Evolutionary conservation across 2,113 vertebrate genomes (phyloP).

Genomic region (Tragelaphus imberbis): DNA sequence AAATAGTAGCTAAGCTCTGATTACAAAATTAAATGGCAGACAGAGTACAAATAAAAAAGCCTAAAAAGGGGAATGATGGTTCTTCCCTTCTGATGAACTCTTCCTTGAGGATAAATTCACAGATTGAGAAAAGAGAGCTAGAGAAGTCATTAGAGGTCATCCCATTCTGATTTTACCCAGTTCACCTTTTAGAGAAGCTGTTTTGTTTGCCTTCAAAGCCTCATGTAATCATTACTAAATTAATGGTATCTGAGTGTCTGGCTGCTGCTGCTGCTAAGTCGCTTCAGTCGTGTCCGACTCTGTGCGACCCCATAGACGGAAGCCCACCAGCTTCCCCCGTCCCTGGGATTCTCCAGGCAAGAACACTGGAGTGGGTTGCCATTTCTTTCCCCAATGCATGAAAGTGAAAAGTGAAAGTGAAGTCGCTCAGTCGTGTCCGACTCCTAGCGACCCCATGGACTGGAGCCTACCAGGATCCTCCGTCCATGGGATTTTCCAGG

Average conservation of each 20-base stretch:
- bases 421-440: too few species aligned
- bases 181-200: neutral
- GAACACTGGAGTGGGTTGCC: too few species aligned
- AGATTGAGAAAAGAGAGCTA: neutral
- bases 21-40: slow-evolving; percentile 23
- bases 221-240: neutral
- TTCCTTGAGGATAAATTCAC: neutral
- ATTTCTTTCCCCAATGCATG: too few species aligned
- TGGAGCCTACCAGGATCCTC: too few species aligned
- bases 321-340: too few species aligned
- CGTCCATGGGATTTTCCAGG: too few species aligned
- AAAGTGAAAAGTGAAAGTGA: too few species aligned
- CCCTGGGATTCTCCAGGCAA: too few species aligned
- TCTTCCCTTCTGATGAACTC: neutral
- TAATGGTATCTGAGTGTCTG: neutral
- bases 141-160: neutral
- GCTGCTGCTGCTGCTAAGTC: too few species aligned
- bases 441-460: too few species aligned
- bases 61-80: neutral
- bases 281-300: too few species aligned
- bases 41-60: neutral
- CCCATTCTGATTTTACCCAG: neutral
- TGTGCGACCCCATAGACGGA: too few species aligned
- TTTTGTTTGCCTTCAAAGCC: slow-evolving; percentile 14
- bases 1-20: neutral